A percentile compares a stretch with the other conserved stretches of the same genome.
These are phyloP conservation scores for Saccostrea glomerata DNA, from an alignment of 1,140 invertebrate genomes.

Conservation along the genomic window DNA sequence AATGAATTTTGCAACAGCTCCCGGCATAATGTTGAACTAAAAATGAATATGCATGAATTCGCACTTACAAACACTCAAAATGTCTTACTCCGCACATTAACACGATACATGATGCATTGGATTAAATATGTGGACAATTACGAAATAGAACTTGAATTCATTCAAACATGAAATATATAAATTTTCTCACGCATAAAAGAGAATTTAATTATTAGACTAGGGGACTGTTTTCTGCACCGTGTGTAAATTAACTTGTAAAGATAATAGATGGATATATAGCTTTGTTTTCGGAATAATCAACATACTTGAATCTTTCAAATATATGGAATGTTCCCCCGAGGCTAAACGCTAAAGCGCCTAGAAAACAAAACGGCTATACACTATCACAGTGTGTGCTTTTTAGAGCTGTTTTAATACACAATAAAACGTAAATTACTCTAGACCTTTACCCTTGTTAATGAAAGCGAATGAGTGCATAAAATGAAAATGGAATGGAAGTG, in stretches of 20 bases:
- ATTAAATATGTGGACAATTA: constrained; percentile 4
- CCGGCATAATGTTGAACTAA: neutral
- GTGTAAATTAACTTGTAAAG: neutral
- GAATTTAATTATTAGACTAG: neutral
- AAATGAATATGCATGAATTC: constrained; percentile 14
- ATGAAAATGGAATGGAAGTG: constrained; percentile 9
- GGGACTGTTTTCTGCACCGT: neutral
- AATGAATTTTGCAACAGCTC: constrained; percentile 21
- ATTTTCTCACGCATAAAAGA: constrained; percentile 11
- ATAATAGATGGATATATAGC: constrained; percentile 11
- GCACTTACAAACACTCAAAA: neutral
- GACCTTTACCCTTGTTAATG: neutral
- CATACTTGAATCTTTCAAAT: constrained; percentile 25
- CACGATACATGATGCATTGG: neutral
- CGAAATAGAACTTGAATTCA: neutral
- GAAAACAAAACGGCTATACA: neutral
- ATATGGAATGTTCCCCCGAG: neutral
- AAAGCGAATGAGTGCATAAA: neutral
- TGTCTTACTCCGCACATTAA: neutral
- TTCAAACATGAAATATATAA: neutral
- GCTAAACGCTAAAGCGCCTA: neutral
- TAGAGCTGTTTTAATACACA: constrained; percentile 27
- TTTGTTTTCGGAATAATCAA: constrained; percentile 29
- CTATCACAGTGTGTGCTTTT: constrained; percentile 15
- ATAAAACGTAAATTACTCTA: constrained; percentile 4